These are phyloP conservation scores for Sitta carolinensis DNA, from an alignment of 2,797 vertebrate species.

Conservation along the genomic window DNA sequence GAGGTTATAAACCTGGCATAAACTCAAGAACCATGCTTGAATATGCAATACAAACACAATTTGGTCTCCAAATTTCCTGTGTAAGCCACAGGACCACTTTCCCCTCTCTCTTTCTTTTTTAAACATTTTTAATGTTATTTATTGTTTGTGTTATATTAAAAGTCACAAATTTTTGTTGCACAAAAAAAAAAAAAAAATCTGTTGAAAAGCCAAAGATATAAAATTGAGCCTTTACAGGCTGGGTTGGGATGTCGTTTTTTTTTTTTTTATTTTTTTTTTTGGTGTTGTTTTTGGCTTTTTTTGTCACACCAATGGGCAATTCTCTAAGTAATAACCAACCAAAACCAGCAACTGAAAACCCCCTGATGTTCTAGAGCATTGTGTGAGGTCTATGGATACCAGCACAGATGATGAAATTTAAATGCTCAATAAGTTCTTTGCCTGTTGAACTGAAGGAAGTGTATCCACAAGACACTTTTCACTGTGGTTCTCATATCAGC, in stretches of 20 bases:
- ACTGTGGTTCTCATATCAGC: not conserved
- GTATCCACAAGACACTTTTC: not conserved
- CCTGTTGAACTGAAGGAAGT: not conserved
- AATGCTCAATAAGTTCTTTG: not conserved
- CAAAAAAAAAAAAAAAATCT: not conserved
- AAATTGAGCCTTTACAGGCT: not conserved
- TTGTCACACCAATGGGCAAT: not conserved
- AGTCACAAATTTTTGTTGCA: not conserved
- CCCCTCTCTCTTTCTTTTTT: not conserved
- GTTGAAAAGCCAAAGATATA: not conserved
- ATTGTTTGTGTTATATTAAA: not conserved
- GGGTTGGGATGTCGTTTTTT: too few relatives aligned
- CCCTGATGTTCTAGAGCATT: not conserved
- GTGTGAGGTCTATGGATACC: not conserved
- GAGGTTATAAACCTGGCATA: not conserved
- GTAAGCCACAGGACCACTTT: not conserved
- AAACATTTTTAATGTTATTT: not conserved
- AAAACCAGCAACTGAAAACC: not conserved
- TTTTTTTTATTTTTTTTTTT: not conserved
- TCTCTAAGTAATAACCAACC: not conserved
- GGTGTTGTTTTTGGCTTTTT: not conserved
- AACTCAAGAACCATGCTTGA: not conserved
- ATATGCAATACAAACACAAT: not conserved
- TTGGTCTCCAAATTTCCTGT: not conserved
- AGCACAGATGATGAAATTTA: not conserved